Conservation (phyloP, 1,140 invertebrate genomes). For the Augochlora pura region DNA sequence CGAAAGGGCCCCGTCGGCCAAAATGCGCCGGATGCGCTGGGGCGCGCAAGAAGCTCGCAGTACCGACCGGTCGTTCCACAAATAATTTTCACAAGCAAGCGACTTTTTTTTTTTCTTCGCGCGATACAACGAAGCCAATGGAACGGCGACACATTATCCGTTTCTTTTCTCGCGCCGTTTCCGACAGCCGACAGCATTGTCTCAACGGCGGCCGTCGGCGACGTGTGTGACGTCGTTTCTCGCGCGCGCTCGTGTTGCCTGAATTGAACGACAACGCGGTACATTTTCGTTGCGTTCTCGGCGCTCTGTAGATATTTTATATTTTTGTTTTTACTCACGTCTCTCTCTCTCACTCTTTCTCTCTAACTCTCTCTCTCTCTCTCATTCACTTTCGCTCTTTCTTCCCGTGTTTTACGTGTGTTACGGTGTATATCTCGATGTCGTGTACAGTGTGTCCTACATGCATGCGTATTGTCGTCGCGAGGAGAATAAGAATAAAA, state of each 20-base stretch:
- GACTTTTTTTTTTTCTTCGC: conserved; percentile 34
- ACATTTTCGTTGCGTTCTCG: not conserved
- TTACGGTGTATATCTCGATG: not conserved
- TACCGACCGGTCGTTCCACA: conserved; percentile 27
- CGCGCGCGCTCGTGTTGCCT: not conserved
- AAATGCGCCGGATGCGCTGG: not conserved
- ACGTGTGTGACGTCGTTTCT: not conserved
- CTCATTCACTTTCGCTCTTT: no score
- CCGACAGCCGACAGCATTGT: no score
- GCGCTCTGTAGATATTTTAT: not conserved
- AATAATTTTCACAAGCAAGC: conserved; percentile 40
- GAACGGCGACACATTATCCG: conserved; percentile 37
- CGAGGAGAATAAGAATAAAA: conserved; percentile 54
- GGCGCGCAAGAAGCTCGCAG: not conserved
- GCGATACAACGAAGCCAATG: conserved; percentile 60
- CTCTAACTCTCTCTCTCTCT: no score
- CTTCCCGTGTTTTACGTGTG: not conserved
- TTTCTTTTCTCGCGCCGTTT: not conserved
- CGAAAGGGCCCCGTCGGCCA: no score
- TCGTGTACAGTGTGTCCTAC: not conserved
- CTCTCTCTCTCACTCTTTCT: no score
- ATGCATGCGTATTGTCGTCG: conserved; percentile 43
- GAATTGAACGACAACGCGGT: not conserved
- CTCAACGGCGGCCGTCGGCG: not conserved
- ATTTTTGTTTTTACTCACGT: no score